Evolutionary conservation across 2,113 vertebrate species (phyloP), one percentile per base, ranked within the genome.

Genomic region (Tringa solitaria): DNA sequence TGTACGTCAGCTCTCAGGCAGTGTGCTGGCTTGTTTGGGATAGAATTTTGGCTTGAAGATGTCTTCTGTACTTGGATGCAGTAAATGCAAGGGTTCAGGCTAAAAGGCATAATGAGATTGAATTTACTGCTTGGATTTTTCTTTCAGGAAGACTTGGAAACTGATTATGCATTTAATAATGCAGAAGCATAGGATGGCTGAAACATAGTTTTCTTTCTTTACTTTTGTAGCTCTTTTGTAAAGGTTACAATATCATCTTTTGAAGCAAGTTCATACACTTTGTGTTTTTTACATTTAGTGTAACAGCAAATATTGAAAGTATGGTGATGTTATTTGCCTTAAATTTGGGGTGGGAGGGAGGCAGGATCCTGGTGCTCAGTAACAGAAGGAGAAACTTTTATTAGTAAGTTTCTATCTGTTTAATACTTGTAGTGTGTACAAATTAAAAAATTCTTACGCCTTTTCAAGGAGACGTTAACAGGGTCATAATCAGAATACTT

Each of bases 161-260:
- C 39, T 81, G 79, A 75, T 94, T 69, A 84, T 79, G 30, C 53
- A 20, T 92, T 97, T 95, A 95, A 93, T 93, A 97, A 87, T 46
- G 43, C 69, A 37, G 73, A 37, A 69, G 60, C 28, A 89, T 8
- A 56, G 27, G 32, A 69, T 78, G 57, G 69, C 68, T 50, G 50
- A 84, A 91, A 84, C 14, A 53, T 9, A 18, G 57, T 89, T 94
- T 95, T 59, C 77, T 67, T 64, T 91, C 73, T 94, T 92, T 95
- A 53, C 83, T 82, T 95, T 87, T 18, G 70, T 41, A 68, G 72
- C 39, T 95, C 91, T 84, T 94, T 59, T 84, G 70, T 94, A 95
- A 97, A 95, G 75, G 91, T 94, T 94, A 87, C 75, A 69, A 64
- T 94, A 81, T 84, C 41, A 88, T 84, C 69, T 90, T 63, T 53